Base-by-base conservation (phyloP, 2,888 invertebrate genomes). In the Morpho achilles region DNA sequence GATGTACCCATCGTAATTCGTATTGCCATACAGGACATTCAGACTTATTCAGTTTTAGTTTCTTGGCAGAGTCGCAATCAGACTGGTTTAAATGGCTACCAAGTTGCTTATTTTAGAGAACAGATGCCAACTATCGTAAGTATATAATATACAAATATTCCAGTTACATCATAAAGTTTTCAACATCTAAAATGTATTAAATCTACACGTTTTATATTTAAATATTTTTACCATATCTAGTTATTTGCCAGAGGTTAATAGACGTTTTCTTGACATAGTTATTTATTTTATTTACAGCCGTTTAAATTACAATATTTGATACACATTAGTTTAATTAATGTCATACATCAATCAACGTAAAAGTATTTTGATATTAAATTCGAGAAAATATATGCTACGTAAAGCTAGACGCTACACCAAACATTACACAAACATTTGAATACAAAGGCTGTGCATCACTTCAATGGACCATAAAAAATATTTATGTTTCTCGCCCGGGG, bases 41-140 rank as follows among this genome's bases (percentile, higher is more conserved):
- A 96, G 80, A 96, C 96, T 49, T 96, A 95, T 84, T 96, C 96
- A 57, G 95, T 97, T 64, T 92, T 96, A 70, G 96, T 96, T 39
- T 95, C 96, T 68, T 97, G 97, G 97, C 96, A 96, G 82, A 95
- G 96, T 74, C 93, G 96, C 70, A 96, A 97, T 85, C 95, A 96
- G 81, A 95, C 95, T 59, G 95, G 95, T 61, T 92, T 97, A 72
- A 94, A 93, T 72, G 97, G 96, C 67, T 97, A 95, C 83, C 95
- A 95, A 91, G 95, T 97, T 71, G 95, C 95, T 72, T 97, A 96
- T 88, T 95, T 95, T 79, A 93, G 95, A 58, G 87, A 87, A 72
- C 82, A 81, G 69, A 84, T 80, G 68, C 83, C 86, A 62, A 74
- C 66, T 82, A 94, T 76, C 93, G 89, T 90, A 94, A 86, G 87